These are phyloP conservation scores for Rhinopomastus cyanomelas DNA, from an alignment of 2,113 vertebrate genomes.

Conservation along the genomic window DNA sequence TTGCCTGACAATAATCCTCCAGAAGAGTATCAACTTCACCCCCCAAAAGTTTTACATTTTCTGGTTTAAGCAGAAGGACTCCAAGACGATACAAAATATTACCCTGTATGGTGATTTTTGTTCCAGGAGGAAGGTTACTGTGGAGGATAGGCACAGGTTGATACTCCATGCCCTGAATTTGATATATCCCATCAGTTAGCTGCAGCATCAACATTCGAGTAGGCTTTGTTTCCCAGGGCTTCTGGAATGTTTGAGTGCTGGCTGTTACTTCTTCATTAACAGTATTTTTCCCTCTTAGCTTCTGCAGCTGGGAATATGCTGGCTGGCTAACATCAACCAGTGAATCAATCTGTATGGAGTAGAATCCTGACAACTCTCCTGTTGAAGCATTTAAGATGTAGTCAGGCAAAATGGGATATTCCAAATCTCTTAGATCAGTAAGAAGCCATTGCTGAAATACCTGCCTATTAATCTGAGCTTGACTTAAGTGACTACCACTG, in stretches of 20 bases:
- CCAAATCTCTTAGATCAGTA: slow-evolving; percentile 91
- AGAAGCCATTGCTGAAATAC: slow-evolving; percentile 95
- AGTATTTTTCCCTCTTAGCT: slow-evolving; percentile 82
- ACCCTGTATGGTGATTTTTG: slow-evolving; percentile 90
- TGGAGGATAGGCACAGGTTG: slow-evolving; percentile 82
- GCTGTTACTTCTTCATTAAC: slow-evolving; percentile 87
- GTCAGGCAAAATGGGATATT: slow-evolving; percentile 83
- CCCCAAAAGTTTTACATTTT: slow-evolving; percentile 89
- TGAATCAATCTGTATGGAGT: slow-evolving; percentile 92
- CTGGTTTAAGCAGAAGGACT: slow-evolving; percentile 86
- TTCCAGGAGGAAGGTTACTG: slow-evolving; percentile 78
- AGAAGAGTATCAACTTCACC: slow-evolving; percentile 91
- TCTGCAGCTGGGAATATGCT: slow-evolving; percentile 90
- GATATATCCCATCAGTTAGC: slow-evolving; percentile 91
- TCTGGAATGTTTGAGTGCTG: slow-evolving; percentile 80
- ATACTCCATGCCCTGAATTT: slow-evolving; percentile 93
- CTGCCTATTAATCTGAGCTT: slow-evolving; percentile 87
- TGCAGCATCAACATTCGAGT: slow-evolving; percentile 91
- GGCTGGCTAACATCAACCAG: slow-evolving; percentile 91
- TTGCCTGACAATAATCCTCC: slow-evolving; percentile 77
- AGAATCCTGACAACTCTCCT: slow-evolving; percentile 85
- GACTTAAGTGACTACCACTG: slow-evolving; percentile 72
- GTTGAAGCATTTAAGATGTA: slow-evolving; percentile 80
- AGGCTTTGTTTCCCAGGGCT: slow-evolving; percentile 88
- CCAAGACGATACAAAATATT: slow-evolving; percentile 85